These are phyloP conservation scores for Drosophila orena DNA, from an alignment of 1,140 invertebrate species.

Conservation along the genomic window DNA sequence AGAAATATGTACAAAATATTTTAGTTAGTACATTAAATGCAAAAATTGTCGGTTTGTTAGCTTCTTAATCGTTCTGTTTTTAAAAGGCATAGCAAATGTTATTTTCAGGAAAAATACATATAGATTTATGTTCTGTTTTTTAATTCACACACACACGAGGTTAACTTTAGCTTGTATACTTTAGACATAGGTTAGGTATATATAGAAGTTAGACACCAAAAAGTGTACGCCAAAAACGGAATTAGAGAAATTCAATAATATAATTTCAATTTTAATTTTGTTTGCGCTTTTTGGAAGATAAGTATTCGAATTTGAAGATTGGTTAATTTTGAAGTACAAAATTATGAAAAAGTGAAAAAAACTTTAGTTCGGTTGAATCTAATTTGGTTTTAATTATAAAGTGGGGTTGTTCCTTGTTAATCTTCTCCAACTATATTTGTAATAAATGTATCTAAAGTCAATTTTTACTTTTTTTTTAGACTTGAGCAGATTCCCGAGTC, in stretches of 20 bases:
- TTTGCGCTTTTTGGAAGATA: conserved; percentile 20
- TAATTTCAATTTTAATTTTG: conserved; percentile 35
- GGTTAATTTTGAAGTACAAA: conserved; percentile 29
- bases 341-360: conserved; percentile 13
- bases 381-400: conserved; percentile 4
- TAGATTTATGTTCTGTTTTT: conserved; percentile 32
- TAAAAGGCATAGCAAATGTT: conserved; percentile 45
- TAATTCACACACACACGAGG: conserved; percentile 65
- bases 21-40: conserved; percentile 70
- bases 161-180: conserved; percentile 58
- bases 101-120: conserved; percentile 36
- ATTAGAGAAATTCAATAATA: conserved; percentile 56
- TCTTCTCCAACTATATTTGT: neutral
- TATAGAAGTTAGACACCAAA: conserved; percentile 69
- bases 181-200: conserved; percentile 48
- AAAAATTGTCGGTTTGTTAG: conserved; percentile 46
- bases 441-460: too few species aligned
- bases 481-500: too few species aligned
- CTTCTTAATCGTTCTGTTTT: conserved; percentile 34
- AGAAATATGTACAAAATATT: conserved; percentile 82
- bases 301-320: conserved; percentile 35
- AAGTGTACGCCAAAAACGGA: conserved; percentile 58
- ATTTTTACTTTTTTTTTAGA: too few species aligned
- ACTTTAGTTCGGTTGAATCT: conserved; percentile 31
- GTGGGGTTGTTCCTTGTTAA: conserved; percentile 15